phyloP scores from a whole-genome alignment of 2,888 invertebrate genomes.

The Phasia obesa region DNA sequence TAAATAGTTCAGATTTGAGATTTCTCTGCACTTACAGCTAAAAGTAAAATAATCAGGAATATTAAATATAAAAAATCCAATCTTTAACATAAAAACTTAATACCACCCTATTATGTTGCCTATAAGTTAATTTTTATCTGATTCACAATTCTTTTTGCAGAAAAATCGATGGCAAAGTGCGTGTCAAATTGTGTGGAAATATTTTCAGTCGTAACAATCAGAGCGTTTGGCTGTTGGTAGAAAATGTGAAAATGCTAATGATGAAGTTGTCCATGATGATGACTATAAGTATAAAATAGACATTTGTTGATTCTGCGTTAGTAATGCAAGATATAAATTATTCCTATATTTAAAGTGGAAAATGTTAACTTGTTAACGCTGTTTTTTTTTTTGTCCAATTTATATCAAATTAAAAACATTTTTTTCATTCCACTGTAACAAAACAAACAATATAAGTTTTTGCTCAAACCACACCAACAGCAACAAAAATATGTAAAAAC shows the following conservation, averaged over 20 bases:
- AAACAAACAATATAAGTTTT: neutral
- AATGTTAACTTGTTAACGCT: neutral
- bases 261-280: constrained; percentile 5
- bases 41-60: neutral
- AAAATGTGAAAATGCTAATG: constrained; percentile 10
- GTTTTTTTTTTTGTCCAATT: constrained; percentile 22
- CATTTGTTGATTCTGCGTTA: constrained; percentile 12
- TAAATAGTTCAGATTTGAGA: no score
- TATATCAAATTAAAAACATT: constrained; percentile 38
- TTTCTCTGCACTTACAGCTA: no score
- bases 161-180: constrained; percentile 60
- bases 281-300: constrained; percentile 1
- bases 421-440: constrained; percentile 11
- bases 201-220: constrained; percentile 25
- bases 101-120: constrained; percentile 1
- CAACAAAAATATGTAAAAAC: constrained; percentile 20
- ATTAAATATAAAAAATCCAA: no score
- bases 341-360: constrained; percentile 22
- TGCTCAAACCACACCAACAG: neutral
- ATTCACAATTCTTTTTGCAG: constrained; percentile 14
- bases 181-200: constrained; percentile 60
- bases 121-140: neutral
- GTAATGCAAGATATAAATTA: constrained; percentile 32
- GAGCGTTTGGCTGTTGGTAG: constrained; percentile 28
- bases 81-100: neutral